Conservation (phyloP, 2,113 vertebrate genomes). For the Damaliscus lunatus region DNA sequence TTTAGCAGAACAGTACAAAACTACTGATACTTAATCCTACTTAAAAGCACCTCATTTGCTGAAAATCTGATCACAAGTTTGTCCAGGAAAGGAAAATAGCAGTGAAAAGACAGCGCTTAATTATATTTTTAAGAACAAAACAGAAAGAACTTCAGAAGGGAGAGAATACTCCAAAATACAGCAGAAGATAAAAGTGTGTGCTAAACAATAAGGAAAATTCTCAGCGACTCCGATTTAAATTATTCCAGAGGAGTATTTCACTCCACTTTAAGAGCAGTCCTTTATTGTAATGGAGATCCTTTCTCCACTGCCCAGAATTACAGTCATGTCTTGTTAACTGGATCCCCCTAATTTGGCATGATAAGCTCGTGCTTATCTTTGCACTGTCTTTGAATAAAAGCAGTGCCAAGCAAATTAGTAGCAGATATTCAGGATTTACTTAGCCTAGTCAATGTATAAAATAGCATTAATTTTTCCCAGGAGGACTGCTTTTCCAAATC, state of each 20-base stretch:
- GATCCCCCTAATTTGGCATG: not conserved
- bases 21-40: conserved; percentile 20
- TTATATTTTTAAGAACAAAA: not conserved
- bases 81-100: conserved; percentile 11
- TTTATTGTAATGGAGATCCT: not conserved
- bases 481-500: not conserved
- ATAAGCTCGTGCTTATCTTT: conserved; percentile 33
- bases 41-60: not conserved
- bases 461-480: not conserved
- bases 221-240: not conserved
- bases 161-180: not conserved
- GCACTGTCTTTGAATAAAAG: conserved; percentile 11
- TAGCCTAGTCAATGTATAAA: not conserved
- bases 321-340: not conserved
- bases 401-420: conserved; percentile 8
- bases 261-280: not conserved
- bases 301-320: not conserved
- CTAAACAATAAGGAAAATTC: not conserved
- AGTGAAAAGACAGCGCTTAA: conserved; percentile 32
- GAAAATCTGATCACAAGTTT: conserved; percentile 34
- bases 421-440: not conserved
- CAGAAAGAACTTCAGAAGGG: not conserved
- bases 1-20: not conserved
- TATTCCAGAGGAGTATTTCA: not conserved
- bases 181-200: not conserved